A percentile compares a stretch with the other conserved stretches of the same genome.
Evolutionary conservation across 2,797 vertebrate species (phyloP).

Genomic region (Mormyrus proboscirostris): DNA sequence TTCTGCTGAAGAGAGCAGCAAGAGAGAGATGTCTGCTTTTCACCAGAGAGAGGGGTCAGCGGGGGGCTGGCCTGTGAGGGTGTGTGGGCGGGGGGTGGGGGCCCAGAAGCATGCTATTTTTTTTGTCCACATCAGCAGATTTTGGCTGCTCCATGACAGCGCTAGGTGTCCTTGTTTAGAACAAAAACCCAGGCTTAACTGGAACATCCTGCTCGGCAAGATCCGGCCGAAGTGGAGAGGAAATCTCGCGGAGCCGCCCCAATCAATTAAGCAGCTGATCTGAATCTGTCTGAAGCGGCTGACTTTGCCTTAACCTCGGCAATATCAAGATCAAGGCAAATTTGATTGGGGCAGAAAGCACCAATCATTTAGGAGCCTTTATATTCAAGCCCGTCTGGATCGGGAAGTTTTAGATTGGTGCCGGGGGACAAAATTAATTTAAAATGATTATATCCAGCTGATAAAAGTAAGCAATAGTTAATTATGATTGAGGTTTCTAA

Average conservation of each 20-base stretch:
- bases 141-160: not conserved
- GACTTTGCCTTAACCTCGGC: constrained; percentile 50
- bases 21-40: not conserved
- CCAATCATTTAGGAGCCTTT: not conserved
- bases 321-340: constrained; percentile 45
- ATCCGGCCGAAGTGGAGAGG: constrained; percentile 41
- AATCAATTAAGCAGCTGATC: constrained; percentile 51
- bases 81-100: not conserved
- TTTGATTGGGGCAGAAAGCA: constrained; percentile 36
- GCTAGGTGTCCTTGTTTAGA: constrained; percentile 12
- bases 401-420: constrained; percentile 18
- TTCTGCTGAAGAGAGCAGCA: not conserved
- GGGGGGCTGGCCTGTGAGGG: not conserved
- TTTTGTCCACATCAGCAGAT: constrained; percentile 1
- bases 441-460: constrained; percentile 35
- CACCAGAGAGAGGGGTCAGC: not conserved
- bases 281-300: constrained; percentile 42
- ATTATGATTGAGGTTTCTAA: not conserved
- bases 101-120: not conserved
- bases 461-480: constrained; percentile 3
- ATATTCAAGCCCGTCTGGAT: not conserved
- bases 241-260: constrained; percentile 39
- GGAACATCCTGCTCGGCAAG: constrained; percentile 41
- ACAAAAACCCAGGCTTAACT: constrained; percentile 21
- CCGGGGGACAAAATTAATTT: constrained; percentile 28